Base-by-base conservation (phyloP, 2,113 vertebrate genomes). In the Chaenocephalus aceratus region DNA sequence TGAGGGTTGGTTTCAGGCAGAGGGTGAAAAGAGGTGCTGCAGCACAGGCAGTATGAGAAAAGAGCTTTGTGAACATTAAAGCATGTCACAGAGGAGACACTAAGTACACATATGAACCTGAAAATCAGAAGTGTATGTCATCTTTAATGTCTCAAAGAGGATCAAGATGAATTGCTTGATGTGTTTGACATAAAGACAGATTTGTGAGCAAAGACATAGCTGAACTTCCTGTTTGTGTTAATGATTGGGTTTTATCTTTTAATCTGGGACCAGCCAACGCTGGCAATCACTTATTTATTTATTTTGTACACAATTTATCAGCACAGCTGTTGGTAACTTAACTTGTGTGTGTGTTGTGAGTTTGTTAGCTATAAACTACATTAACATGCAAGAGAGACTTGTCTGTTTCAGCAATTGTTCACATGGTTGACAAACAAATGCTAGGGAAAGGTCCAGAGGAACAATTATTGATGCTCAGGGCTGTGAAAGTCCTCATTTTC, bases 401-500 rank as follows among this genome's bases (percentile, higher is more conserved):
- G 49, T 71, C 49, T 12, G 10, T 46, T 74, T 56, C 18, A 59
- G 12, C n/a, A 7, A 57, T 12, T 11, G 36, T 64, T 26, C 5
- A 10, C 44, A 44, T 53, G 46, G 73, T 57, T 70, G 10, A 74
- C 23, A 53, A 18, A 62, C 45, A 76, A 75, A 80, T 51, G 23
- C n/a, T 15, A 36, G 44, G 72, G 12, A 23, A 10, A 73, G 51
- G 46, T 21, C 66, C 23, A 70, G 51, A 68, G 3, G 51, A 57
- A 73, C 63, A 67, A 79, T 79, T 76, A 77, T 62, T 34, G 26
- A 2, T 12, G 41, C 63, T 65, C 16, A 23, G 6, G 51, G 74
- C 67, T 53, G 48, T 52, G 65, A 64, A 79, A 72, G 66, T 72
- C 49, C 30, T 76, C 48, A 77, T 89, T 83, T 72, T 72, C 64